phyloP scores from a whole-genome alignment of 35 echinoderm and acorn worm genomes.

The Heliocidaris tuberculata region DNA sequence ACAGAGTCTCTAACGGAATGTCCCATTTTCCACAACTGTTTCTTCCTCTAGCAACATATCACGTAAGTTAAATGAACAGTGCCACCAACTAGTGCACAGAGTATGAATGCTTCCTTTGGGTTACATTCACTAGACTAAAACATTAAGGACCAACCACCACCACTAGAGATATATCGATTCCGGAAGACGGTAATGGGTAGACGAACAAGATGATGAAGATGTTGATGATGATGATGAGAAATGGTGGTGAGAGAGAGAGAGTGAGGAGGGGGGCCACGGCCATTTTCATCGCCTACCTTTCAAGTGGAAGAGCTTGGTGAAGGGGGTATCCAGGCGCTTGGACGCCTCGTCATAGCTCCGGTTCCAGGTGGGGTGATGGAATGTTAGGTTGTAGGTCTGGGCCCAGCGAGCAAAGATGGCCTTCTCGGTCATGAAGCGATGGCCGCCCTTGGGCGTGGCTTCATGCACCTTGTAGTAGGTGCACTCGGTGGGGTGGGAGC shows the following conservation, averaged over 20 bases:
- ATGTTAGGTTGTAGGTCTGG: slow-evolving; percentile 58
- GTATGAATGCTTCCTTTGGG: background rate
- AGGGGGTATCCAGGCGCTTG: slow-evolving; percentile 26
- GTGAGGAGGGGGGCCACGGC: background rate
- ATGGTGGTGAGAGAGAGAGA: background rate
- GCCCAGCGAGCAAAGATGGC: slow-evolving; percentile 67
- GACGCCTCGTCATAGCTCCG: background rate
- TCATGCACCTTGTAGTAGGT: slow-evolving; percentile 62
- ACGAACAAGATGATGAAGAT: background rate
- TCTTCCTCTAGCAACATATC: background rate
- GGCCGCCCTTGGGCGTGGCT: slow-evolving; percentile 50
- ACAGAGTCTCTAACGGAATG: background rate
- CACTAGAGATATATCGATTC: background rate
- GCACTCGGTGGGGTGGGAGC: slow-evolving; percentile 50
- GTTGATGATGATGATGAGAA: background rate
- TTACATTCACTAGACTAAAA: background rate
- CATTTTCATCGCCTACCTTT: slow-evolving; percentile 44
- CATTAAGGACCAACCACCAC: background rate
- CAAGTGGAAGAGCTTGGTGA: slow-evolving; percentile 40
- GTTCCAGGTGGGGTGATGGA: slow-evolving; percentile 73
- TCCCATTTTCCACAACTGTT: background rate
- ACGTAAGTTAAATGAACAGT: background rate
- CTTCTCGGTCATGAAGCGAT: slow-evolving; percentile 82
- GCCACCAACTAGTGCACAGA: background rate
- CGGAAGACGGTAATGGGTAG: background rate